A percentile compares a stretch with the other conserved stretches of the same genome.
Evolutionary conservation across 1,140 invertebrate genomes (phyloP).

Genomic region (Calliopsis andreniformis): DNA sequence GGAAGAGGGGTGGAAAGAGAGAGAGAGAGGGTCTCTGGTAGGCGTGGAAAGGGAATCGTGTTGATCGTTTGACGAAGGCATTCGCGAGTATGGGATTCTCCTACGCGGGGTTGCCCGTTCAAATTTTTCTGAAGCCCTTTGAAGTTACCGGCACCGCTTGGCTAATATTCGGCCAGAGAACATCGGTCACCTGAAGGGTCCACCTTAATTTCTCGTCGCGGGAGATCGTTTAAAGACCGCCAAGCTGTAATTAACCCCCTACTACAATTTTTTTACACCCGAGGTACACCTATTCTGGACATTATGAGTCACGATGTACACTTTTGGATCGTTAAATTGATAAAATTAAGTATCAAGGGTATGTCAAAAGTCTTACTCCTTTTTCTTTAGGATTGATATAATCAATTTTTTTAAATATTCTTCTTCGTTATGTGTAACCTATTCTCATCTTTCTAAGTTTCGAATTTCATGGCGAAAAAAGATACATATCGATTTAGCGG

Average conservation of each 20-base stretch:
- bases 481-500: too few species aligned
- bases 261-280: too few species aligned
- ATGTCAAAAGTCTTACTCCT: too few species aligned
- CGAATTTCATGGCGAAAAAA: too few species aligned
- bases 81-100: slow-evolving; percentile 16
- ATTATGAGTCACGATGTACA: too few species aligned
- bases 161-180: slow-evolving; percentile 47
- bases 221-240: slow-evolving; percentile 17
- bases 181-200: slow-evolving; percentile 28
- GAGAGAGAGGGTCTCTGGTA: neutral
- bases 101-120: slow-evolving; percentile 19
- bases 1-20: neutral
- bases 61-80: slow-evolving; percentile 50
- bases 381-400: too few species aligned
- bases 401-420: too few species aligned
- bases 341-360: too few species aligned
- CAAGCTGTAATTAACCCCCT: slow-evolving; percentile 41
- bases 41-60: slow-evolving; percentile 19
- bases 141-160: slow-evolving; percentile 50
- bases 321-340: too few species aligned
- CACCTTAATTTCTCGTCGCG: slow-evolving; percentile 48
- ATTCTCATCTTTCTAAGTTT: too few species aligned
- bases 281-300: too few species aligned
- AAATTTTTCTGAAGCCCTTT: slow-evolving; percentile 56
- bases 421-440: too few species aligned